Evolutionary conservation across 2,888 invertebrate genomes (phyloP).

Genomic region (Atethmia centrago): DNA sequence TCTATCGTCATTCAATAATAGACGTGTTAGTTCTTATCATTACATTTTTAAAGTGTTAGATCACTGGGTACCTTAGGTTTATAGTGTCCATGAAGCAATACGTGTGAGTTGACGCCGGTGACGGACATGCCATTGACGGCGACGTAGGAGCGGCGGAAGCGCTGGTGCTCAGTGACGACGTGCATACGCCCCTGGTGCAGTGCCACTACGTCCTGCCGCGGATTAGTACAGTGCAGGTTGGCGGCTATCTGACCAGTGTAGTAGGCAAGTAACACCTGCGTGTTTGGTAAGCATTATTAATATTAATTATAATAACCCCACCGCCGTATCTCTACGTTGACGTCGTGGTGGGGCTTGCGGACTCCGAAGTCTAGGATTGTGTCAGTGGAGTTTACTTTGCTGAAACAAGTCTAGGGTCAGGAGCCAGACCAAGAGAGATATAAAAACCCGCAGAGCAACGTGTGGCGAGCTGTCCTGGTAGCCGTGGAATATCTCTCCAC

Average conservation of each 20-base stretch:
- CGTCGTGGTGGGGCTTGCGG: too few species aligned
- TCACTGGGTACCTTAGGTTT: slow-evolving; percentile 76
- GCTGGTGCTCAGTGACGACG: slow-evolving; percentile 90
- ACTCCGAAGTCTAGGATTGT: too few species aligned
- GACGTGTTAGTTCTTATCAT: neutral
- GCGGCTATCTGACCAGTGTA: slow-evolving; percentile 92
- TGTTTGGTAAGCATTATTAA: neutral
- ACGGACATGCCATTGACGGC: slow-evolving; percentile 75
- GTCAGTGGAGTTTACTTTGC: too few species aligned
- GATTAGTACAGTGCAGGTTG: slow-evolving; percentile 93
- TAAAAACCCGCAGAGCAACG: too few species aligned
- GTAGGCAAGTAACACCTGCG: slow-evolving; percentile 91
- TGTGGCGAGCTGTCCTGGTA: too few species aligned
- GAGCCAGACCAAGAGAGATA: too few species aligned
- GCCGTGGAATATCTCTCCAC: too few species aligned
- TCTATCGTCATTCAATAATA: neutral
- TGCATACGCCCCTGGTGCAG: slow-evolving; percentile 86
- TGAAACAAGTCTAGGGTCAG: too few species aligned
- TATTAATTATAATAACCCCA: too few species aligned
- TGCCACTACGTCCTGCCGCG: slow-evolving; percentile 87
- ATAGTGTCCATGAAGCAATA: slow-evolving; percentile 77
- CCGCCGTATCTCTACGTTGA: too few species aligned
- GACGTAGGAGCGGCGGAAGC: slow-evolving; percentile 87
- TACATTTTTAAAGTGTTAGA: neutral
- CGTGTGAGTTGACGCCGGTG: slow-evolving; percentile 80